Base-by-base conservation (phyloP, 2,113 vertebrate genomes). In the Podocnemis expansa region DNA sequence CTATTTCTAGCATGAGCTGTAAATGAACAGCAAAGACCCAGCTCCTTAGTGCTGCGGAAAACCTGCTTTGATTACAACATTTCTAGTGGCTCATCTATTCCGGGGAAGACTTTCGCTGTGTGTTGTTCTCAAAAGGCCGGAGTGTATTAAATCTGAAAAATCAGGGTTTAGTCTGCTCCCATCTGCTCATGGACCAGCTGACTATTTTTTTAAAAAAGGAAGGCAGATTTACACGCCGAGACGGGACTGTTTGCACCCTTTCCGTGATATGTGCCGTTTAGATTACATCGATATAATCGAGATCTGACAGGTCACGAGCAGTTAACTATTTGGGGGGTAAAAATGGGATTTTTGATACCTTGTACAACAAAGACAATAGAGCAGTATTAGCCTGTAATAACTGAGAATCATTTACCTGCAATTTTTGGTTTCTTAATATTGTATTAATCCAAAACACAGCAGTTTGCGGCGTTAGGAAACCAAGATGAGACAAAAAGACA, bases 181-280 rank as follows among this genome's bases (percentile, higher is more conserved):
- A 97, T 97, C 97, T 98, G 97, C 49, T 80, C 95, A 58, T 82
- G 88, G 67, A 89, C n/a, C 82, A 90, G 93, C 93, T 90, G 87
- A 6, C 91, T 90, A 80, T 52, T 94, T 93, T 90, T 95, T 92
- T 93, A n/a, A n/a, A 80, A 3, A 94, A 88, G 95, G 93, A 95
- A 94, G 91, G 79, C 91, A 89, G 95, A 91, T 97, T 95, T 95
- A 63, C 78, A 87, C 47, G 84, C 88, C 90, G 82, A 95, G 94
- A 94, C 91, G 95, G 93, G 88, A 96, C 13, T 82, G 96, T 94
- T 96, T 97, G 89, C 93, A 93, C 95, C 85, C 80, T 95, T 97
- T 96, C 95, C n/a, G 82, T 95, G 70, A 60, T 90, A 95, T 97
- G 95, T 81, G 78, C 83, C 2, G 6, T 85, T 45, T 91, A 93